Conservation (phyloP, 2,888 invertebrate genomes). For the Hirtodrosophila alboralis region DNA sequence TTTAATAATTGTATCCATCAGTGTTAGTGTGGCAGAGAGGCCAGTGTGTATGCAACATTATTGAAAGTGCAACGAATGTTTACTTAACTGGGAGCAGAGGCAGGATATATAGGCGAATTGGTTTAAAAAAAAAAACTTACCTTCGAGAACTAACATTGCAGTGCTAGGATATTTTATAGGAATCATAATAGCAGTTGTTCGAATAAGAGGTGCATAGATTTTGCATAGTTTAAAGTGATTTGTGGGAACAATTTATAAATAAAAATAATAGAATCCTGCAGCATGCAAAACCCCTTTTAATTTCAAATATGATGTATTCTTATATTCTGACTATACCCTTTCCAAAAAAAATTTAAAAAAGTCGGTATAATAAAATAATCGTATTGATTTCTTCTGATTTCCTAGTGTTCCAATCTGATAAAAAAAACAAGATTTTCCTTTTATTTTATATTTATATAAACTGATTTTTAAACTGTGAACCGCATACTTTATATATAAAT, state of each 20-base stretch:
- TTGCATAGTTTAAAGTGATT: constrained; percentile 19
- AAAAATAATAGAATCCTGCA: constrained; percentile 28
- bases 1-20: background rate
- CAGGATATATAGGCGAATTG: constrained; percentile 12
- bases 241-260: constrained; percentile 16
- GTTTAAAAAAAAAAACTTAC: constrained; percentile 49
- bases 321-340: constrained; percentile 17
- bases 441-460: no score
- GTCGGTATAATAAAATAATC: no score
- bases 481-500: no score
- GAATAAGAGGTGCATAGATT: constrained; percentile 37
- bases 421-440: no score
- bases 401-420: no score
- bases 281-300: constrained; percentile 48
- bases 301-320: constrained; percentile 9
- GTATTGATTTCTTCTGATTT: no score
- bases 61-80: constrained; percentile 18
- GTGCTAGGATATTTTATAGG: constrained; percentile 44
- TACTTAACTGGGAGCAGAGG: constrained; percentile 27
- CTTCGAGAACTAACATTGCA: constrained; percentile 29
- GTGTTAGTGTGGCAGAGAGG: background rate
- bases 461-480: no score
- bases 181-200: constrained; percentile 36
- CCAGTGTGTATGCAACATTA: constrained; percentile 31
- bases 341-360: no score